Conservation (phyloP, 1,140 invertebrate genomes). For the Dendrolimus kikuchii region DNA sequence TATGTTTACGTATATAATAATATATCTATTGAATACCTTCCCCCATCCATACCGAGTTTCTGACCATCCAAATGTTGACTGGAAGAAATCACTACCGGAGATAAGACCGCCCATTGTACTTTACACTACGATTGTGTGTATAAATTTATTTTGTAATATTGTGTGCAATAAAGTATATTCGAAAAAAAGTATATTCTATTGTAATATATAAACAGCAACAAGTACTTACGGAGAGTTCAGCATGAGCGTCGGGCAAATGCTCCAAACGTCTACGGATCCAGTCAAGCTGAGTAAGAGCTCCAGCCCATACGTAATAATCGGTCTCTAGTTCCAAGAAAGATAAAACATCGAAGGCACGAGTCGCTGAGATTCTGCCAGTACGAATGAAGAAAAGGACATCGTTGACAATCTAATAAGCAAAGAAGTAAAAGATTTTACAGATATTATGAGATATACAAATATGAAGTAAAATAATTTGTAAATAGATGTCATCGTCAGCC, state of each 20-base stretch:
- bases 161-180: too few relatives aligned
- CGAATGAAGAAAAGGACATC: constrained; percentile 80
- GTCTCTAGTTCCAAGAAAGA: constrained; percentile 76
- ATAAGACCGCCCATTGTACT: too few relatives aligned
- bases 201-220: neutral
- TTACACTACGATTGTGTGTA: too few relatives aligned
- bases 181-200: too few relatives aligned
- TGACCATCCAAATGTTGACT: too few relatives aligned
- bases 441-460: neutral
- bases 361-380: constrained; percentile 54
- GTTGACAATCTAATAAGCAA: constrained; percentile 75
- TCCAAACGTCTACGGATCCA: constrained; percentile 64
- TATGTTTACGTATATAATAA: too few relatives aligned
- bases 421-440: neutral
- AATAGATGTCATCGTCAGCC: too few relatives aligned
- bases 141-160: too few relatives aligned
- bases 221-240: constrained; percentile 39
- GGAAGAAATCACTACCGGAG: too few relatives aligned
- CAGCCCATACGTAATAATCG: constrained; percentile 78
- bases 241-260: constrained; percentile 31
- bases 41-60: too few relatives aligned
- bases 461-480: too few relatives aligned
- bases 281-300: constrained; percentile 73
- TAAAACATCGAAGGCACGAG: constrained; percentile 72
- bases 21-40: too few relatives aligned